Evolutionary conservation across 2,888 invertebrate genomes (phyloP), one percentile per base, ranked within the genome.

Genomic region (Cinara cedri): DNA sequence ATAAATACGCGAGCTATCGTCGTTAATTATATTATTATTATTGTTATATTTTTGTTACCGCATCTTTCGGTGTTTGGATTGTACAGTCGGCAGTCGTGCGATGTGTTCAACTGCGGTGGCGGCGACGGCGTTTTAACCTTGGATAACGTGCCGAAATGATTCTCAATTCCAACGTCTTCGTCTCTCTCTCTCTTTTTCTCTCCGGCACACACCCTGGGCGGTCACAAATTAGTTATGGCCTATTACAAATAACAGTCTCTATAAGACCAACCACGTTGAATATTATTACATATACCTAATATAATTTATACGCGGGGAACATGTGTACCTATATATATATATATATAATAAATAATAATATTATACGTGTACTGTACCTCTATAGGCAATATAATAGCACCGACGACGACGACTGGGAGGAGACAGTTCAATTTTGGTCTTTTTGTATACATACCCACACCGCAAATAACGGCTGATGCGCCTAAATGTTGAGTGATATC

Each of bases 151-250:
- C 76, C 76, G 66, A 76, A 75, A 63, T 68, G 26, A 76, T 55
- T 34, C 24, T n/a, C 66, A 57, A 66, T 76, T 57, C 66, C 57
- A 46, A 76, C n/a, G 66, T 68, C 76, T 49, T n/a, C n/a, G n/a
- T n/a, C n/a, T n/a, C n/a, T n/a, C n/a, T n/a, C n/a, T n/a, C n/a
- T n/a, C n/a, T n/a, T n/a, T n/a, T n/a, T n/a, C n/a, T 76, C 66
- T 66, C 21, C 24, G 49, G 21, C n/a, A 42, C 49, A 49, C 78
- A 78, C 68, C 60, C 78, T 78, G 78, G 78, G 78, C 78, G 78
- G 78, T 78, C 78, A 78, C 78, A 78, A 68, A 78, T 78, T 78
- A 78, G 78, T 78, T 78, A 78, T 70, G 78, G 78, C 49, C 78
- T 70, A 70, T 78, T 78, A 78, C 70, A 70, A 78, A 34, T 34